These are phyloP conservation scores for Zygothrica quintamaculata DNA, from an alignment of 2,888 invertebrate genomes.

Conservation along the genomic window DNA sequence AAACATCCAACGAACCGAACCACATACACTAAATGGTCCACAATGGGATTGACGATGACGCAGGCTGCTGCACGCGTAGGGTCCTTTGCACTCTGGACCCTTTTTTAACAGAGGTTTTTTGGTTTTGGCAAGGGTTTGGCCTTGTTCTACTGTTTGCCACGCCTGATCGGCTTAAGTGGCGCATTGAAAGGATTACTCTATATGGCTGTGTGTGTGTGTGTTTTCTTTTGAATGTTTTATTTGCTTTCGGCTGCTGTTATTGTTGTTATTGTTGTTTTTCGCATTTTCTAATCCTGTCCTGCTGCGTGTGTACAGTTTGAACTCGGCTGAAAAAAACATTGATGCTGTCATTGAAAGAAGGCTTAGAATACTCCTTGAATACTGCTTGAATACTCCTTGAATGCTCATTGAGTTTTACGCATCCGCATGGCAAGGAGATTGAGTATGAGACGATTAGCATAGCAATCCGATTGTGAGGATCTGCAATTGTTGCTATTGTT, in stretches of 20 bases:
- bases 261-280: slow-evolving; percentile 15
- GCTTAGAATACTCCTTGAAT: slow-evolving; percentile 52
- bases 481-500: slow-evolving; percentile 71
- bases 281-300: slow-evolving; percentile 46
- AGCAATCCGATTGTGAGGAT: slow-evolving; percentile 81
- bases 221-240: slow-evolving; percentile 44
- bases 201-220: slow-evolving; percentile 20
- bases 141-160: slow-evolving; percentile 56
- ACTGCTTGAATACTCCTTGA: slow-evolving; percentile 72
- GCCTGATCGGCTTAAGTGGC: slow-evolving; percentile 85
- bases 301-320: slow-evolving; percentile 67
- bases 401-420: slow-evolving; percentile 73
- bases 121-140: slow-evolving; percentile 45
- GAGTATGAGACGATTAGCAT: slow-evolving; percentile 76
- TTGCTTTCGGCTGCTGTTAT: slow-evolving; percentile 13
- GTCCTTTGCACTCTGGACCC: slow-evolving; percentile 35
- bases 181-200: slow-evolving; percentile 84
- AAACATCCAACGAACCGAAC: slow-evolving; percentile 69
- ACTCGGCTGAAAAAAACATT: not conserved
- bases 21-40: slow-evolving; percentile 73
- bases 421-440: slow-evolving; percentile 38
- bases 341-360: slow-evolving; percentile 25
- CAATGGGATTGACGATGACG: slow-evolving; percentile 33
- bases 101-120: not conserved
- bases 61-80: slow-evolving; percentile 67